phyloP scores from a whole-genome alignment of 2,888 invertebrate species.

The Pinctada fucata region DNA sequence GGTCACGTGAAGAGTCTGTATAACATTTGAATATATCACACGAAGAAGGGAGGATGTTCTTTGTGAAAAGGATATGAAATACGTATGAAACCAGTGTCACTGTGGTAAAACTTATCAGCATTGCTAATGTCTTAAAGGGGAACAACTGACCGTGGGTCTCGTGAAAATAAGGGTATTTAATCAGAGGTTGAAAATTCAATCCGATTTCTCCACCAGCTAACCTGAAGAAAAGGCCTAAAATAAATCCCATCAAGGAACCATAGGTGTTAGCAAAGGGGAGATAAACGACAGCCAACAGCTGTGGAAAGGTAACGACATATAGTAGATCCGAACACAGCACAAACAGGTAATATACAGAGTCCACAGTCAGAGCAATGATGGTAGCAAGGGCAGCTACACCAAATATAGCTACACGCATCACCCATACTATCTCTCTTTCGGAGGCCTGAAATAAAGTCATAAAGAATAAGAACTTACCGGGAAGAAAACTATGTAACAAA shows the following conservation, averaged over 20 bases:
- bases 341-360: constrained; percentile 98
- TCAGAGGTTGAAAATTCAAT: constrained; percentile 67
- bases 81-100: constrained; percentile 70
- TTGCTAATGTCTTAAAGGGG: constrained; percentile 96
- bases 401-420: constrained; percentile 93
- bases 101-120: constrained; percentile 82
- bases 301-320: constrained; percentile 98
- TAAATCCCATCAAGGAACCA: constrained; percentile 85
- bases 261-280: constrained; percentile 97
- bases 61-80: constrained; percentile 88
- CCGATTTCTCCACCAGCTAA: constrained; percentile 73
- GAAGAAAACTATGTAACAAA: no score
- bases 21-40: constrained; percentile 88
- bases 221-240: constrained; percentile 71
- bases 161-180: constrained; percentile 73
- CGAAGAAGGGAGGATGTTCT: constrained; percentile 88
- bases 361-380: constrained; percentile 96
- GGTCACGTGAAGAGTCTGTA: constrained; percentile 96
- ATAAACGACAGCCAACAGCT: constrained; percentile 97
- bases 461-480: no score
- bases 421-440: constrained; percentile 93
- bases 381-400: constrained; percentile 93
- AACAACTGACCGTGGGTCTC: constrained; percentile 84
- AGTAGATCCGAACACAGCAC: constrained; percentile 99
- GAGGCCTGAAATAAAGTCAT: constrained; percentile 83